Base-by-base conservation (phyloP, 2,797 vertebrate species). In the Acanthurus leucopareius region DNA sequence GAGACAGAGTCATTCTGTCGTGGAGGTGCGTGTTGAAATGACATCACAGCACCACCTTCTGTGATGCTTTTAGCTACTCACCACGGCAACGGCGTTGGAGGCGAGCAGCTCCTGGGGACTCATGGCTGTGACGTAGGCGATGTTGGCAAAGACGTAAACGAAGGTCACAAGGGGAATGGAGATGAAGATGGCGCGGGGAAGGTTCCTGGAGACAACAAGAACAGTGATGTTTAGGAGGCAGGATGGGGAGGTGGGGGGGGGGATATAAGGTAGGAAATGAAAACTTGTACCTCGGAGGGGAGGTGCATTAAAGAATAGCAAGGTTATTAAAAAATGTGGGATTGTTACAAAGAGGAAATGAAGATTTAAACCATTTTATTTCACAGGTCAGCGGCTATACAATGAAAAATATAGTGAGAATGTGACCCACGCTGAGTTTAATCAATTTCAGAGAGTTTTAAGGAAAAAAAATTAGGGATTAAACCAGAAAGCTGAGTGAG, bases 61-160 rank as follows among this genome's bases (percentile, higher is more conserved):
- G 16, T 73, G 78, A 69, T 17, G 3, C 15, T 32, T 38, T 8
- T 20, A 51, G 56, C 42, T 44, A 88, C 95, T 96, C 92, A 98
- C 97, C 97, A 98, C 97, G 5, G 97, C 97, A n/a, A 98, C 97
- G 7, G 97, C 97, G 5, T 97, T 98, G 35, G 97, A 98, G 42
- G 96, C 96, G 45, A 98, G 95, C 84, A 98, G 94, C 92, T 98
- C 97, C 92, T 96, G 95, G 19, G 97, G 97, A 52, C 97, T 97
- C 97, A 98, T 98, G 79, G 97, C 97, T 2, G 97, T 98, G 92
- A 98, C 95, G 69, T 98, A 98, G 79, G 97, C 97, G 38, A 98
- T 96, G 93, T 98, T 98, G 84, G 97, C 97, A 59, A 98, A 97
- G 91, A 98, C 97, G 75, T 98, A 98, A 3, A 98, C 97, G 51